These are phyloP conservation scores for Corythornis leucogaster DNA, from an alignment of 2,797 vertebrate species.

Conservation along the genomic window DNA sequence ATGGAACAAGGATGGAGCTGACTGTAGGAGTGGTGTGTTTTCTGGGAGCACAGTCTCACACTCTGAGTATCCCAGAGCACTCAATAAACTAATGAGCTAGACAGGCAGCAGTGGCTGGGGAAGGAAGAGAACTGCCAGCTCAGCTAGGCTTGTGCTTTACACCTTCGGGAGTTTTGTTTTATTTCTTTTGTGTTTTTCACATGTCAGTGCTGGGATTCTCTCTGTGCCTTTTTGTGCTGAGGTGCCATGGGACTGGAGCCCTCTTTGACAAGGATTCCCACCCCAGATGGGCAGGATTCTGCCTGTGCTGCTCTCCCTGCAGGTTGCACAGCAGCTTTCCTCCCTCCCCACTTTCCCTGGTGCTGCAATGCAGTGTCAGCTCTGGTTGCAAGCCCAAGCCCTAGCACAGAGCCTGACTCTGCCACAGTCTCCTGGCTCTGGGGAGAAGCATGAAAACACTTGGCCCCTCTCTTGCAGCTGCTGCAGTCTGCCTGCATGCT, in stretches of 20 bases:
- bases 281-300: background rate
- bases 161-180: background rate
- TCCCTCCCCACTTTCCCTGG: slow-evolving; percentile 23
- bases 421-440: slow-evolving; percentile 54
- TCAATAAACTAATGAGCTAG: slow-evolving; percentile 45
- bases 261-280: background rate
- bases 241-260: background rate
- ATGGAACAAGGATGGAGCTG: slow-evolving; percentile 24
- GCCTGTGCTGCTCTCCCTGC: background rate
- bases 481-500: slow-evolving; percentile 45
- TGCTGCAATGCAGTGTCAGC: slow-evolving; percentile 71
- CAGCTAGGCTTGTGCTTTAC: background rate
- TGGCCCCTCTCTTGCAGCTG: slow-evolving; percentile 20
- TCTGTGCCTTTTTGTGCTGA: background rate
- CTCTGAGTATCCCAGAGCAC: background rate
- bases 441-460: slow-evolving; percentile 24
- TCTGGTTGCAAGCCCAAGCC: slow-evolving; percentile 59
- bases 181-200: background rate
- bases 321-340: background rate
- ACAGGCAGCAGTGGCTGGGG: background rate
- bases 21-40: slow-evolving; percentile 1
- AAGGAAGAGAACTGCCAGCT: slow-evolving; percentile 26
- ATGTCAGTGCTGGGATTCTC: rapidly evolving
- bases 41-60: background rate
- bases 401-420: slow-evolving; percentile 41